Evolutionary conservation across 1,140 invertebrate species (phyloP).

Genomic region (Colletes gigas): DNA sequence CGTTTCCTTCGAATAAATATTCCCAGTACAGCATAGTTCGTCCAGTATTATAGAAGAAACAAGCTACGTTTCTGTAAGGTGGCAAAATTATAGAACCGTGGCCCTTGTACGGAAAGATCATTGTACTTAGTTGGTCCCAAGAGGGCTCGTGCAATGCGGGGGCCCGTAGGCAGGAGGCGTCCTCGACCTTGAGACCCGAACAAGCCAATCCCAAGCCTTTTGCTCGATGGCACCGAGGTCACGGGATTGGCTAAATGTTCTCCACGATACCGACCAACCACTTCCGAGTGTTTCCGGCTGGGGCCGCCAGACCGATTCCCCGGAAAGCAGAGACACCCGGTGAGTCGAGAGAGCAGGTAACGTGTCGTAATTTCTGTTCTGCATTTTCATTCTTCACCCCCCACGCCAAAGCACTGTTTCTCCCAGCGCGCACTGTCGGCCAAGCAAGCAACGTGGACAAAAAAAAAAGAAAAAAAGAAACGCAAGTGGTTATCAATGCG

Average conservation of each 20-base stretch:
- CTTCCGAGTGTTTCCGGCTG: constrained; percentile 59
- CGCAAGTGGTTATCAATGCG: constrained; percentile 39
- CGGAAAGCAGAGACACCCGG: constrained; percentile 34
- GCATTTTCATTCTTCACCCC: constrained; percentile 24
- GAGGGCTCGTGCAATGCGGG: constrained; percentile 39
- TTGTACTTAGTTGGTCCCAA: constrained; percentile 41
- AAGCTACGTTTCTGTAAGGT: constrained; percentile 26
- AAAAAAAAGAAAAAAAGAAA: too few species aligned
- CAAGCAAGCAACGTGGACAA: constrained; percentile 29
- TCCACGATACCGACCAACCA: constrained; percentile 52
- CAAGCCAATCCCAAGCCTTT: constrained; percentile 60
- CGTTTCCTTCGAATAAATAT: too few species aligned
- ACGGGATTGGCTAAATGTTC: constrained; percentile 62
- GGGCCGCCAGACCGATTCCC: constrained; percentile 41
- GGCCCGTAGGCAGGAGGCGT: constrained; percentile 48
- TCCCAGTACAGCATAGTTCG: not conserved
- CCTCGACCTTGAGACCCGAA: constrained; percentile 44
- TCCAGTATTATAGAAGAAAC: not conserved
- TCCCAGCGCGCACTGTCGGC: constrained; percentile 40
- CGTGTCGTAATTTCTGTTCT: constrained; percentile 36
- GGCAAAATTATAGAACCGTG: constrained; percentile 53
- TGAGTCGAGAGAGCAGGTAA: constrained; percentile 60
- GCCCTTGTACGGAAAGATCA: constrained; percentile 35
- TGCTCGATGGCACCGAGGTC: constrained; percentile 16
- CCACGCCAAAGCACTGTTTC: constrained; percentile 42